Conservation (phyloP, 1,140 invertebrate species). For the Drepana arcuata region DNA sequence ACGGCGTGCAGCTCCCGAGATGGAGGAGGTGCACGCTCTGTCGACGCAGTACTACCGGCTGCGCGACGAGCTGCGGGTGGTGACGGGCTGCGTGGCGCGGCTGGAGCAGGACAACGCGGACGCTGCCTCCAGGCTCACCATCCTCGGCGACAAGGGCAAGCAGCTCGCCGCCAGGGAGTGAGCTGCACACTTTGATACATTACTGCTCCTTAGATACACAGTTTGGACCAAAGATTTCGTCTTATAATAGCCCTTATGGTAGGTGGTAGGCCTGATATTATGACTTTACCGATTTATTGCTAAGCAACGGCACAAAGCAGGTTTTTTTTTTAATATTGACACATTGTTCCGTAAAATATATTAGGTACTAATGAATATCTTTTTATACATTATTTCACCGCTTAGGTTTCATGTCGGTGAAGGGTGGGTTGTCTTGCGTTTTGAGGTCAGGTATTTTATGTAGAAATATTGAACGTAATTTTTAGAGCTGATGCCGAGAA, state of each 20-base stretch:
- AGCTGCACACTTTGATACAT: constrained; percentile 7
- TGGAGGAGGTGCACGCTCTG: constrained; percentile 40
- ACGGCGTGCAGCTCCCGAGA: constrained; percentile 49
- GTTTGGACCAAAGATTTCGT: not conserved
- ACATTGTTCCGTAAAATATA: too few relatives aligned
- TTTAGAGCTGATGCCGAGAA: constrained; percentile 37
- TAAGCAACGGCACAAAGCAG: too few relatives aligned
- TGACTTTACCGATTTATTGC: too few relatives aligned
- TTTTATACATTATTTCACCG: too few relatives aligned
- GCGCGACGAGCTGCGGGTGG: constrained; percentile 35
- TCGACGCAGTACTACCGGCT: constrained; percentile 35
- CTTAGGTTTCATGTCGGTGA: too few relatives aligned
- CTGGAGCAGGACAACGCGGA: constrained; percentile 29
- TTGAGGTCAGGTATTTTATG: too few relatives aligned
- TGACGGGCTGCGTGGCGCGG: constrained; percentile 15
- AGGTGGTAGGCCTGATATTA: too few relatives aligned
- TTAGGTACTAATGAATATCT: too few relatives aligned
- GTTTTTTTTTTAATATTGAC: too few relatives aligned
- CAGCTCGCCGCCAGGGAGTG: constrained; percentile 41
- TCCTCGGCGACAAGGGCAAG: constrained; percentile 39
- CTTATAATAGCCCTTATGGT: too few relatives aligned
- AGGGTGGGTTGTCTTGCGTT: too few relatives aligned
- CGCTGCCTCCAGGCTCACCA: constrained; percentile 14
- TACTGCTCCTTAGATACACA: not conserved
- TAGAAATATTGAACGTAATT: constrained; percentile 1